Evolutionary conservation across 2,113 vertebrate species (phyloP).

Genomic region (Otis tarda): DNA sequence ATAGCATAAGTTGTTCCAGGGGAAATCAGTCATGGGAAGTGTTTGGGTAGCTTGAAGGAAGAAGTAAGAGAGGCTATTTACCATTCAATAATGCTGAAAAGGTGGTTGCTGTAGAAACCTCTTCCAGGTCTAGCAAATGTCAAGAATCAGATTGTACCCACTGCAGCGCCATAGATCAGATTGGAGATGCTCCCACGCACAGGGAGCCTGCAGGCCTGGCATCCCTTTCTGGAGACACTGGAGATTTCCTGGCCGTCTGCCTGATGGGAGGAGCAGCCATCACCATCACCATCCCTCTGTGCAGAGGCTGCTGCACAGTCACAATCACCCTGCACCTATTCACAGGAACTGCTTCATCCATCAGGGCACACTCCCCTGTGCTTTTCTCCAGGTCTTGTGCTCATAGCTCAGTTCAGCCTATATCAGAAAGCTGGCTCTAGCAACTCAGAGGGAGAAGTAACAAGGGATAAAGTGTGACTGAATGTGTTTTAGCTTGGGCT

Average conservation of each 20-base stretch:
- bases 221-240: background rate
- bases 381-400: background rate
- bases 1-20: background rate
- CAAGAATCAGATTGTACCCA: background rate
- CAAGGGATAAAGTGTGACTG: background rate
- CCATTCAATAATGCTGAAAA: background rate
- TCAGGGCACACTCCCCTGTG: rapidly evolving
- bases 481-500: background rate
- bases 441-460: background rate
- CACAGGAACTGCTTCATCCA: rapidly evolving
- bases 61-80: background rate
- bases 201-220: background rate
- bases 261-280: background rate
- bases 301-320: background rate
- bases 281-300: background rate
- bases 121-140: background rate
- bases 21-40: background rate
- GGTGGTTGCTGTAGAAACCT: slow-evolving; percentile 34
- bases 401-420: background rate
- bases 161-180: background rate
- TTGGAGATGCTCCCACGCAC: background rate
- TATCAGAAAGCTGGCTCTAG: background rate
- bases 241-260: background rate
- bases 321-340: rapidly evolving
- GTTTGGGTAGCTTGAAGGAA: background rate